These are phyloP conservation scores for Empis livida DNA, from an alignment of 2,888 invertebrate species.

Conservation along the genomic window DNA sequence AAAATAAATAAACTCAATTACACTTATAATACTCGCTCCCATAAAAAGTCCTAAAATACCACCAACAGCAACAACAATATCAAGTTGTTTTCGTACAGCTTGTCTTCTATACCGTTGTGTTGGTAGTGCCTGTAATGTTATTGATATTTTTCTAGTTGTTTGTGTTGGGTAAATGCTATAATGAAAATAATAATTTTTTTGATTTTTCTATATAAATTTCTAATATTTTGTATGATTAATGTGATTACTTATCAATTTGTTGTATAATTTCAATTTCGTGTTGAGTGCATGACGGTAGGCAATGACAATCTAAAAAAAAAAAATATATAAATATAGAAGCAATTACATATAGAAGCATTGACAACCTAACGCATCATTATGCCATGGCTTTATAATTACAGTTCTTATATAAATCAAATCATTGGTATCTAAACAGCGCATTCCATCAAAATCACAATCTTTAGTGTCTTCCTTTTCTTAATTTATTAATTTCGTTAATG, in stretches of 20 bases:
- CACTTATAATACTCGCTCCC: constrained; percentile 46
- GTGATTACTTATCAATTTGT: constrained; percentile 17
- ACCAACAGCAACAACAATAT: constrained; percentile 43
- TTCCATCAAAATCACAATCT: constrained; percentile 46
- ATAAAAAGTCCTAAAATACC: constrained; percentile 46
- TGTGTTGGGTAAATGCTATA: too few species aligned
- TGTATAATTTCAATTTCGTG: constrained; percentile 43
- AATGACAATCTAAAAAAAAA: constrained; percentile 49
- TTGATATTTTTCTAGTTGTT: not conserved
- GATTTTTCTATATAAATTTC: too few species aligned
- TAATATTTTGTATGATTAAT: constrained; percentile 3
- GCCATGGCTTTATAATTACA: constrained; percentile 4
- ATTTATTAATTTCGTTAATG: not conserved
- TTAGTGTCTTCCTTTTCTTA: constrained; percentile 8
- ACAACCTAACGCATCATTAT: constrained; percentile 41
- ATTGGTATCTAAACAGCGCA: constrained; percentile 46
- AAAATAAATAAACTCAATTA: constrained; percentile 44
- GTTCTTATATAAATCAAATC: constrained; percentile 29
- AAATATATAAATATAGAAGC: too few species aligned
- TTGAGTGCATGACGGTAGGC: constrained; percentile 57
- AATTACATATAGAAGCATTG: too few species aligned
- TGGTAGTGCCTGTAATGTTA: constrained; percentile 28
- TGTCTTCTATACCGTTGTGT: constrained; percentile 37
- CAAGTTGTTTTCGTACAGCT: constrained; percentile 33
- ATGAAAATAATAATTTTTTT: too few species aligned